Evolutionary conservation across 2,797 vertebrate genomes (phyloP).

Genomic region (Lepidocolaptes lacrymiger): DNA sequence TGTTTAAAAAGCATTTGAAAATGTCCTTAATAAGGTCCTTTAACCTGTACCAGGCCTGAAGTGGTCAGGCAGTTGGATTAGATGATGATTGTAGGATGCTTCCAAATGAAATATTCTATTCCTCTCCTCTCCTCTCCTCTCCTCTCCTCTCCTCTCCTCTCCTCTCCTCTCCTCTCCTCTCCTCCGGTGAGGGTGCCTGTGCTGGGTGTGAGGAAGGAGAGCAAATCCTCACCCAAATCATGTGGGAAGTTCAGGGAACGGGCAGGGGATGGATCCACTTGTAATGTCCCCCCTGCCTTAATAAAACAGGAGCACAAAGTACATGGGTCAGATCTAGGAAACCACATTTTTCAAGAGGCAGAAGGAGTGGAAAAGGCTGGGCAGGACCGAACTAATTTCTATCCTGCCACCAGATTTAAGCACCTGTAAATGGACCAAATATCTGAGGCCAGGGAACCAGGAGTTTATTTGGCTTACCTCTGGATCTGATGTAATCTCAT

Average conservation of each 20-base stretch:
- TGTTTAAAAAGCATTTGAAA: background rate
- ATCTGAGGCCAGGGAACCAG: background rate
- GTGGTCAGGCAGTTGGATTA: background rate
- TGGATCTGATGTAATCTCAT: slow-evolving; percentile 31
- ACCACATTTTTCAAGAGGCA: background rate
- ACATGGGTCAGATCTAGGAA: background rate
- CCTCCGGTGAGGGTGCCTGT: background rate
- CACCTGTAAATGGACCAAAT: background rate
- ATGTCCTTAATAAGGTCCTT: background rate
- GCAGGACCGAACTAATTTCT: background rate
- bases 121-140: too few relatives aligned
- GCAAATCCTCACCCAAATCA: background rate
- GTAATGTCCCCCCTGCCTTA: background rate
- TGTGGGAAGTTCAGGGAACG: background rate
- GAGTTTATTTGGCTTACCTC: background rate
- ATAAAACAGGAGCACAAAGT: background rate
- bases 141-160: too few relatives aligned
- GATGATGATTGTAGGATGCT: background rate
- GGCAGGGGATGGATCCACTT: background rate
- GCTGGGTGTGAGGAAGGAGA: background rate
- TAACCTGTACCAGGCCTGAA: background rate
- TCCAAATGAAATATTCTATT: background rate
- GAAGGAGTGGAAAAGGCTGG: background rate
- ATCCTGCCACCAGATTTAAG: background rate
- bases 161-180: too few relatives aligned